Conservation (phyloP, 2,888 invertebrate genomes). For the Mimas tiliae region DNA sequence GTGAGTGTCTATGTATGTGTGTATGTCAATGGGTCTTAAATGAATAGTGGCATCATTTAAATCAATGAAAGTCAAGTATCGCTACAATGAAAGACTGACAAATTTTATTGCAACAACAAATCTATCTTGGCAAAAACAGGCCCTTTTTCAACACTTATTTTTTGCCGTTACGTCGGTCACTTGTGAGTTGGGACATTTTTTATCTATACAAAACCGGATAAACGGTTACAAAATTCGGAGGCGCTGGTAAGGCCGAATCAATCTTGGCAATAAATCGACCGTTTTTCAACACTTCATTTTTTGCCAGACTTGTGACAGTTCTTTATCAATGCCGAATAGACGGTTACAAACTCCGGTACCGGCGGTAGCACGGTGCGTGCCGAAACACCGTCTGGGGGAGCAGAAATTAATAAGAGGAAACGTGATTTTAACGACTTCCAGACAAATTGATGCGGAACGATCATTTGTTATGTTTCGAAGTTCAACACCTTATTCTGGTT, state of each 20-base stretch:
- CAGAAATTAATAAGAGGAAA: conserved; percentile 79
- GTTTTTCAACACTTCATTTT: conserved; percentile 27
- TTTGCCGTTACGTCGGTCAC: conserved; percentile 8
- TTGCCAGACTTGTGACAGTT: conserved; percentile 31
- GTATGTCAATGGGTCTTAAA: too few species aligned
- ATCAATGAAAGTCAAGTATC: too few species aligned
- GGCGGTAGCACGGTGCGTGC: conserved; percentile 57
- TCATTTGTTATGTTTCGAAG: conserved; percentile 71
- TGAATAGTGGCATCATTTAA: too few species aligned
- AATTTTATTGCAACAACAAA: conserved; percentile 2
- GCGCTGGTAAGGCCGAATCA: background rate
- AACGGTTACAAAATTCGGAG: too few species aligned
- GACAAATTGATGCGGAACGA: conserved; percentile 76
- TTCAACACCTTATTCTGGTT: conserved; percentile 53
- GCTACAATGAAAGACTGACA: background rate
- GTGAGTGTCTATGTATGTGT: too few species aligned
- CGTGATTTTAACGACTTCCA: conserved; percentile 75
- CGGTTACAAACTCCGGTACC: conserved; percentile 54
- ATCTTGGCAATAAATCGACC: background rate
- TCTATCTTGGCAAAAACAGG: background rate
- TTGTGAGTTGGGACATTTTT: too few species aligned
- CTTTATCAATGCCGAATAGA: conserved; percentile 40
- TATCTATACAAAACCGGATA: too few species aligned
- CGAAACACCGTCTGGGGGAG: conserved; percentile 52
- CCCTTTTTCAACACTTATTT: conserved; percentile 26